Conservation (phyloP, 64 coral and sea anemone species). For the Acropora yongei region DNA sequence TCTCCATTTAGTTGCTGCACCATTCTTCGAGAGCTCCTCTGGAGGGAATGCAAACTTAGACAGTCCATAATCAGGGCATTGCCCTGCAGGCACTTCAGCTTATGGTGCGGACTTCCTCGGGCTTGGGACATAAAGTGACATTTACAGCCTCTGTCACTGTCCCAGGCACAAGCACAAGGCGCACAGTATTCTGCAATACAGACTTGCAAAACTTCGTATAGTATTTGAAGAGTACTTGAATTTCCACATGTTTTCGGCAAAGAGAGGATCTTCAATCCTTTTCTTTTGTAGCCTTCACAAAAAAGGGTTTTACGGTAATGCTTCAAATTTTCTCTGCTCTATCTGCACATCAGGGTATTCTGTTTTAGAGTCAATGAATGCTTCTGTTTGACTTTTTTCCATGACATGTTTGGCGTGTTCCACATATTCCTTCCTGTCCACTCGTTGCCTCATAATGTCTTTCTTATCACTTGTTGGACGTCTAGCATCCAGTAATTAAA, state of each 20-base stretch:
- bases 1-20: neutral
- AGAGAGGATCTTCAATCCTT: conserved; percentile 29
- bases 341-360: neutral
- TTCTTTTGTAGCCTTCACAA: conserved; percentile 4
- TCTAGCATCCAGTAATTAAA: conserved; percentile 23
- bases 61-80: conserved; percentile 24
- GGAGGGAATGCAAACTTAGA: conserved; percentile 1
- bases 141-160: neutral
- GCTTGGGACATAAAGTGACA: neutral
- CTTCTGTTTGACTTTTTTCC: conserved; percentile 34
- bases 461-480: conserved; percentile 31
- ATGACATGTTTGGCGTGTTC: conserved; percentile 32
- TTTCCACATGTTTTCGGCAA: conserved; percentile 26
- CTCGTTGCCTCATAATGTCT: conserved; percentile 4
- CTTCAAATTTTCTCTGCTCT: conserved; percentile 23
- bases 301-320: conserved; percentile 1
- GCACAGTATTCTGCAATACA: neutral
- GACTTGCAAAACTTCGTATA: conserved; percentile 14
- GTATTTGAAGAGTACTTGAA: neutral
- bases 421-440: conserved; percentile 16
- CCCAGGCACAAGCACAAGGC: neutral
- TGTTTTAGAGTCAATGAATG: neutral
- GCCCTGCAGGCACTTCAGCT: conserved; percentile 10
- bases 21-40: neutral
- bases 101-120: conserved; percentile 23